Evolutionary conservation across 2,888 invertebrate species (phyloP).

Genomic region (Epinotia brunnichana): DNA sequence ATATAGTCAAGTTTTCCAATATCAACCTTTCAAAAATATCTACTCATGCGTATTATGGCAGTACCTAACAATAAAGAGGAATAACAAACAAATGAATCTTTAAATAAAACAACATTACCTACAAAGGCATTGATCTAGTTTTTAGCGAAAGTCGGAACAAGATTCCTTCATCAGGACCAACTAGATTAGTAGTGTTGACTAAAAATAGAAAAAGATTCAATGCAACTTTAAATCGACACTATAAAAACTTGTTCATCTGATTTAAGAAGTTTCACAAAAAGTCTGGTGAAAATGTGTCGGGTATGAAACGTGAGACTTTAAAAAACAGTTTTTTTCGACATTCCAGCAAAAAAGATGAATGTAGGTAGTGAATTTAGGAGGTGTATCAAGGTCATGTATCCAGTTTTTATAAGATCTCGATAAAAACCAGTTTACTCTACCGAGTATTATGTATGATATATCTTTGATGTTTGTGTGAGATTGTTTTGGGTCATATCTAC

Average conservation of each 20-base stretch:
- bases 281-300: not conserved
- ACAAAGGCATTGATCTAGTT: not conserved
- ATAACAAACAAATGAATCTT: too few species aligned
- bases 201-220: not conserved
- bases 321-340: constrained; percentile 13
- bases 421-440: constrained; percentile 8
- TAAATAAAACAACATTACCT: not conserved
- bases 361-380: constrained; percentile 3
- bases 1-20: too few species aligned
- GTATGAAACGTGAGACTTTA: constrained; percentile 21
- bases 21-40: too few species aligned
- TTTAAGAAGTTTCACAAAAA: not conserved
- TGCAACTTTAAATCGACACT: not conserved
- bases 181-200: not conserved
- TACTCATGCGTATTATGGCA: too few species aligned
- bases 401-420: constrained; percentile 15
- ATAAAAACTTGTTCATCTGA: not conserved
- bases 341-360: not conserved
- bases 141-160: not conserved
- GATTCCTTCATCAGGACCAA: not conserved
- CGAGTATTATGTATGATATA: not conserved
- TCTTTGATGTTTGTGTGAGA: not conserved
- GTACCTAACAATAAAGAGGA: too few species aligned
- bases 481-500: constrained; percentile 4
- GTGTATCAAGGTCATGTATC: constrained; percentile 15